Base-by-base conservation (phyloP, 2,888 invertebrate species). In the Formica aserva region DNA sequence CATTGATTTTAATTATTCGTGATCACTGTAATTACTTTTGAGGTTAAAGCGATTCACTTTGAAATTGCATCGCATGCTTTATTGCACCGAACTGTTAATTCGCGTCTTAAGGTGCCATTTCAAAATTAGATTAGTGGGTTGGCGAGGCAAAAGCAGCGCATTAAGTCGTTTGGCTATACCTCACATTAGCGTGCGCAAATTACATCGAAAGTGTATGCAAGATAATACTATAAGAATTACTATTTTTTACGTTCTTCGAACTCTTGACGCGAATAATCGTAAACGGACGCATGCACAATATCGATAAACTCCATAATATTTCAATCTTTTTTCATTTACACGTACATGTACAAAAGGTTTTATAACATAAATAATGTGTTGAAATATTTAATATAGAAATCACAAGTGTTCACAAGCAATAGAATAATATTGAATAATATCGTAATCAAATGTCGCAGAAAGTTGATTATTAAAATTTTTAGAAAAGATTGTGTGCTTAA, bases 81-180 rank as follows among this genome's bases (percentile, higher is more conserved):
- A 85, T 83, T 83, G 82, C 83, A 52, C 45, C 77, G 32, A 82
- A 85, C 84, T 66, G 87, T 85, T 88, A 86, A 88, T 87, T 88
- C 84, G 76, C 84, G 82, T 82, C 88, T 87, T 77, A 85, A 82
- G 63, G 41, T 57, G 78, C 76, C 82, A 76, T 87, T 87, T 62
- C 60, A 72, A 72, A 84, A 89, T 88, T 85, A 83, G 87, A 88
- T 88, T 88, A 83, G 67, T 67, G 81, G 74, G 60, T 60, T 63
- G 80, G 65, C 75, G 45, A 75, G 74, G 45, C 48, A 62, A 63
- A 55, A 62, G 81, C 75, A 38, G 60, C 80, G 80, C 76, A 77
- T 86, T 83, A 80, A 86, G 72, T 86, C 78, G 84, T 87, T 65
- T 60, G 35, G 13, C 13, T 60, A 69, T 71, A 32, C 65, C 29